phyloP scores from a whole-genome alignment of 2,888 invertebrate genomes.

The Pegoplata infirma region DNA sequence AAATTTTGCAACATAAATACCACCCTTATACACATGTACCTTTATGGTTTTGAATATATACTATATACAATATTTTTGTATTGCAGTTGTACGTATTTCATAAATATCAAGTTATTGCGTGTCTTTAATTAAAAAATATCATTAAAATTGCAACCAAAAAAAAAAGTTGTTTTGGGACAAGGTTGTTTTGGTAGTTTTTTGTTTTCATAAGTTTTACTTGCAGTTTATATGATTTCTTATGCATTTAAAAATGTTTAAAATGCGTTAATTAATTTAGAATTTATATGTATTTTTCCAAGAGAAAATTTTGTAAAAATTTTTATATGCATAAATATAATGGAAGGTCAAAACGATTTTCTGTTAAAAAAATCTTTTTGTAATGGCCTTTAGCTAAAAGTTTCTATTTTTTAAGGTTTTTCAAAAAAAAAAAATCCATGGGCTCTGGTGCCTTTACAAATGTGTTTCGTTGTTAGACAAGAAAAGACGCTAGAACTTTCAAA shows the following conservation, averaged over 20 bases:
- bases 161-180: constrained; percentile 71
- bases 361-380: not conserved
- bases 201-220: constrained; percentile 48
- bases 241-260: constrained; percentile 41
- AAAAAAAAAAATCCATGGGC: too few species aligned
- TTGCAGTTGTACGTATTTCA: constrained; percentile 63
- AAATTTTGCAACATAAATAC: not conserved
- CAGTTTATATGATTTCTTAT: constrained; percentile 51
- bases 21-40: not conserved
- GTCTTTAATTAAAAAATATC: constrained; percentile 67
- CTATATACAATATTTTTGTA: constrained; percentile 43
- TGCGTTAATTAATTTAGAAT: constrained; percentile 59
- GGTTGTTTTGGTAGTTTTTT: constrained; percentile 64
- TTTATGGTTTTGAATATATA: not conserved
- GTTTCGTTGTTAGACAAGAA: too few species aligned
- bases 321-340: not conserved
- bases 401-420: not conserved
- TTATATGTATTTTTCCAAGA: constrained; percentile 23
- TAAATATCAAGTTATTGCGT: constrained; percentile 65
- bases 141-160: constrained; percentile 49
- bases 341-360: constrained; percentile 39
- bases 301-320: constrained; percentile 28
- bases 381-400: constrained; percentile 13
- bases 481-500: too few species aligned
- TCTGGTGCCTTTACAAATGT: too few species aligned